These are phyloP conservation scores for Anastatus disparis DNA, from an alignment of 1,140 invertebrate species.

Conservation along the genomic window DNA sequence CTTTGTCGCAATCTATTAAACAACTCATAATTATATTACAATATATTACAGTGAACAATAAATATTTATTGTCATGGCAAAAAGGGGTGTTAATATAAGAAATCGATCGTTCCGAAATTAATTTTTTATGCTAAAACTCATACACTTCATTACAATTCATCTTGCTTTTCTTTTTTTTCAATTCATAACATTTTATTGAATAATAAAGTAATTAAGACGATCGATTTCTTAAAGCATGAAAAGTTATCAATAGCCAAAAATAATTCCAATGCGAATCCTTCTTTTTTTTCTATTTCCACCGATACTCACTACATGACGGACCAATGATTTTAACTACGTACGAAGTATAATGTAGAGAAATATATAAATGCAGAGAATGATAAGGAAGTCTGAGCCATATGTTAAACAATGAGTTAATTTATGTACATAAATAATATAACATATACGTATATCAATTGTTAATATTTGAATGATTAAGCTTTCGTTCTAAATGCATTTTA, in stretches of 20 bases:
- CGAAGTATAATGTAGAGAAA: slow-evolving; percentile 13
- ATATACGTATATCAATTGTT: slow-evolving; percentile 13
- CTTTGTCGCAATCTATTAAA: not conserved
- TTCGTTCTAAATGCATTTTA: slow-evolving; percentile 29
- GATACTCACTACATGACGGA: slow-evolving; percentile 18
- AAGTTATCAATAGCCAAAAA: not conserved
- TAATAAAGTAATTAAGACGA: slow-evolving; percentile 15
- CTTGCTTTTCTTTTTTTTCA: too few species aligned
- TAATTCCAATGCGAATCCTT: not conserved
- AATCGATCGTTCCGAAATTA: slow-evolving; percentile 1
- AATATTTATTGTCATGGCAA: slow-evolving; percentile 66
- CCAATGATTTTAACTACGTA: slow-evolving; percentile 1
- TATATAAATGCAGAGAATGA: slow-evolving; percentile 37
- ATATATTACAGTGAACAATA: slow-evolving; percentile 62
- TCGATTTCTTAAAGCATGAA: slow-evolving; percentile 32
- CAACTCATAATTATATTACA: slow-evolving; percentile 55
- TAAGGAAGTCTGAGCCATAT: slow-evolving; percentile 21
- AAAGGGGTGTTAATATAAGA: slow-evolving; percentile 49
- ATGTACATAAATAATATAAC: not conserved
- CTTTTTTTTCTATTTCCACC: not conserved
- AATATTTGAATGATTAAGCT: slow-evolving; percentile 6
- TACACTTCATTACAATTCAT: too few species aligned
- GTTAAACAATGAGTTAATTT: slow-evolving; percentile 24
- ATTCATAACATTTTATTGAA: too few species aligned
- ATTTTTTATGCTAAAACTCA: too few species aligned